Base-by-base conservation (phyloP, 2,888 invertebrate genomes). In the Agrotis puta region DNA sequence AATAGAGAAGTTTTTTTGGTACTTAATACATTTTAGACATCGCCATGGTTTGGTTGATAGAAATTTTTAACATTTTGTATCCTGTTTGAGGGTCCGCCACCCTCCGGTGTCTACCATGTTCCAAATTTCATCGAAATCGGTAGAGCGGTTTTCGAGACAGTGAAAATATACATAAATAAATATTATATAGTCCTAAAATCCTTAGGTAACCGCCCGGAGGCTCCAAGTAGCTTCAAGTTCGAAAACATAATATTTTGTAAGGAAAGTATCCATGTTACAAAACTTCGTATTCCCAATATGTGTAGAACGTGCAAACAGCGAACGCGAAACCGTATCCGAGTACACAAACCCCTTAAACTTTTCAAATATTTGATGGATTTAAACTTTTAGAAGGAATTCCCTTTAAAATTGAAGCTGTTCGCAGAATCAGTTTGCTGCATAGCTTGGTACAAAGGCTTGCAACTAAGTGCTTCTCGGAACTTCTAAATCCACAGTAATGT, bases 321-420 rank as follows among this genome's bases (percentile, higher is more conserved):
- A 54, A 43, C 58, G 27, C 43, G 18, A 57, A 47, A 66, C 43
- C 58, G 39, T 74, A 47, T 50, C 24, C 22, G 56, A 47, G 50
- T 45, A 61, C 16, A 61, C 45, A 61, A 22, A 75, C 22, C 54
- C 20, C 20, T 16, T 7, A 74, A 74, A 76, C 43, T 75, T 75
- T 67, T 59, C 43, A 59, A 73, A 73, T 48, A 54, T 74, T 59
- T 66, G 33, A 77, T 57, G 50, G 61, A 69, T 69, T 24, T 22
- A 16, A 50, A 74, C 77, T 76, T 61, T 24, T 27, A 24, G 27
- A 7, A 59, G 24, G 27, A 48, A 54, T 50, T 54, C 50, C 18
- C 27, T 57, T 62, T 51, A 18, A 50, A 66, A 70, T 61, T 24
- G 13, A 22, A 77, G 20, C 24, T 56, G n/a, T 50, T 61, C 14